phyloP scores from a whole-genome alignment of 2,888 invertebrate genomes.

The Cephus sareptanus region DNA sequence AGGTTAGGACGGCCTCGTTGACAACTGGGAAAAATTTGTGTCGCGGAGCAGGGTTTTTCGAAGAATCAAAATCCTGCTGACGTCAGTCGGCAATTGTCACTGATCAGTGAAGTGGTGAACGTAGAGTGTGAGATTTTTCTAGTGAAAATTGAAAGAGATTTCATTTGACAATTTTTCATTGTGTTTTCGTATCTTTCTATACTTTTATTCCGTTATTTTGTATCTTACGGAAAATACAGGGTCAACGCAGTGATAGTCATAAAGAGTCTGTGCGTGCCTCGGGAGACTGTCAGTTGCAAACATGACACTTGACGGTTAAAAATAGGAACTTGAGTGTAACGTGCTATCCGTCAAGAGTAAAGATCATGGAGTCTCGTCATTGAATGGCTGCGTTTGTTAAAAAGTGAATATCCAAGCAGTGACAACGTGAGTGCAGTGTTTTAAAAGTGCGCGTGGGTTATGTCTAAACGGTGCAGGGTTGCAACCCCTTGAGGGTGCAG shows the following conservation, averaged over 20 bases:
- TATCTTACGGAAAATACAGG: background rate
- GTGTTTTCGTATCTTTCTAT: background rate
- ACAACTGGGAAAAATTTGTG: background rate
- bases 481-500: slow-evolving; percentile 31
- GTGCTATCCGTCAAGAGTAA: background rate
- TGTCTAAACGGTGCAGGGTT: slow-evolving; percentile 18
- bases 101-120: background rate
- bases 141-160: background rate
- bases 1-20: background rate
- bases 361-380: background rate
- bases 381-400: background rate
- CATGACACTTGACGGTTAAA: background rate
- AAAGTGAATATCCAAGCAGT: background rate
- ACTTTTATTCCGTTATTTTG: background rate
- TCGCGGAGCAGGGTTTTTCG: background rate
- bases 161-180: background rate
- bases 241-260: background rate
- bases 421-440: background rate
- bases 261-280: background rate
- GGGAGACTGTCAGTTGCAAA: background rate
- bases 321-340: background rate
- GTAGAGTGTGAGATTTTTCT: background rate
- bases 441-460: background rate
- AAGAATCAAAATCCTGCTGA: background rate
- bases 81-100: background rate